Evolutionary conservation across 2,797 vertebrate genomes (phyloP).

Genomic region (Pagetopsis macropterus): DNA sequence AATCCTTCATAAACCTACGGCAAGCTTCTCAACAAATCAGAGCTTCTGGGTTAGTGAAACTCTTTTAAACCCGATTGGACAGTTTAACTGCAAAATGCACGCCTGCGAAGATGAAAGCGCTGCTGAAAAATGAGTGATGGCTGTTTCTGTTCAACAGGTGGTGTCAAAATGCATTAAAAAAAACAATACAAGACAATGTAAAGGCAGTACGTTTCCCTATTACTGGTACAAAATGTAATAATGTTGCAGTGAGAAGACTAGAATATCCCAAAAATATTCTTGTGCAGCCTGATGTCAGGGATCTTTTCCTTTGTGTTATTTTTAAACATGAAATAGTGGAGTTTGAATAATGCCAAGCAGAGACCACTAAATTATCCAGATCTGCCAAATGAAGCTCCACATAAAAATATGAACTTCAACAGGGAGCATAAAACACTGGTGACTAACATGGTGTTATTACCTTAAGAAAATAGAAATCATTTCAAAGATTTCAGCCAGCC

Average conservation of each 20-base stretch:
- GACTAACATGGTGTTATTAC: not conserved
- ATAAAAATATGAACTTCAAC: not conserved
- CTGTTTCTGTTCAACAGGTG: not conserved
- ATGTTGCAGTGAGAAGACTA: not conserved
- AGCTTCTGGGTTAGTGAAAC: not conserved
- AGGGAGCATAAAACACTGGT: not conserved
- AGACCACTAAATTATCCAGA: constrained; percentile 25
- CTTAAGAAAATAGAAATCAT: not conserved
- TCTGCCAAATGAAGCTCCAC: constrained; percentile 14
- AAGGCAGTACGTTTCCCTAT: not conserved
- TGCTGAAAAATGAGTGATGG: not conserved
- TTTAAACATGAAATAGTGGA: constrained; percentile 6
- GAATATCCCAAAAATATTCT: not conserved
- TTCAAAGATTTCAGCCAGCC: not conserved
- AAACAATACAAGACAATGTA: not conserved
- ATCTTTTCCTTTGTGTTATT: constrained; percentile 7
- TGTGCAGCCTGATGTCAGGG: not conserved
- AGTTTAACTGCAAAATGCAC: not conserved
- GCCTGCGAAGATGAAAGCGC: not conserved
- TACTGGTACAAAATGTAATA: not conserved
- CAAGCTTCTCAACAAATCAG: not conserved
- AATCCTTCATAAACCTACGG: not conserved
- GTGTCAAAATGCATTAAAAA: not conserved
- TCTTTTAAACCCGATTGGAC: not conserved
- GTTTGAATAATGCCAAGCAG: constrained; percentile 16